These are phyloP conservation scores for Acheta domesticus DNA, from an alignment of 2,888 invertebrate genomes.

Conservation along the genomic window DNA sequence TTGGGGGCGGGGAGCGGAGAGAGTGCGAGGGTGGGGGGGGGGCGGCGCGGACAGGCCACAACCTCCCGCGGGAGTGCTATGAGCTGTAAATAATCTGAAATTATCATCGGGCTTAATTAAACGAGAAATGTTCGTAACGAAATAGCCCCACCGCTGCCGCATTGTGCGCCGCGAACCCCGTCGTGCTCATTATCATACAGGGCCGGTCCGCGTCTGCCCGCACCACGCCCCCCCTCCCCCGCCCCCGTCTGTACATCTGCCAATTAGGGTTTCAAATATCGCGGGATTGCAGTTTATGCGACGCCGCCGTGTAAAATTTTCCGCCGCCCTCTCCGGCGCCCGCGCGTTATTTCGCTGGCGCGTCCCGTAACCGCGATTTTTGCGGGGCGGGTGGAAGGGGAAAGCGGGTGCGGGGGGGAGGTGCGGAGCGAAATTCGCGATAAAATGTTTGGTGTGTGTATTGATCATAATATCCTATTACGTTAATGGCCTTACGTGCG, in stretches of 20 bases:
- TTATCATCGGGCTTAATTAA: slow-evolving; percentile 18
- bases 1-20: not conserved
- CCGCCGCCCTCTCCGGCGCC: not conserved
- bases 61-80: not conserved
- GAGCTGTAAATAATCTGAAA: slow-evolving; percentile 18
- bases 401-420: too few species aligned
- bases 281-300: not conserved
- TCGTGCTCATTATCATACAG: not conserved
- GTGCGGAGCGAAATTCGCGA: not conserved
- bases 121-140: slow-evolving; percentile 4
- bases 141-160: not conserved
- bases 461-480: slow-evolving; percentile 9
- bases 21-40: not conserved
- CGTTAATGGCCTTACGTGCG: not conserved
- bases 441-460: slow-evolving; percentile 6
- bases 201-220: not conserved
- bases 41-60: not conserved
- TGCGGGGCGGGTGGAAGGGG: too few species aligned
- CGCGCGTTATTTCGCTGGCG: too few species aligned
- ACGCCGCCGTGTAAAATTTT: not conserved
- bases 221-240: not conserved
- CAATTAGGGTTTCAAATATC: not conserved
- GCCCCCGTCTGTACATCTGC: not conserved
- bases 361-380: too few species aligned
- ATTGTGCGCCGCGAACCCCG: not conserved